These are phyloP conservation scores for Eulemur rubriventer DNA, from an alignment of 2,797 vertebrate species.

Conservation along the genomic window DNA sequence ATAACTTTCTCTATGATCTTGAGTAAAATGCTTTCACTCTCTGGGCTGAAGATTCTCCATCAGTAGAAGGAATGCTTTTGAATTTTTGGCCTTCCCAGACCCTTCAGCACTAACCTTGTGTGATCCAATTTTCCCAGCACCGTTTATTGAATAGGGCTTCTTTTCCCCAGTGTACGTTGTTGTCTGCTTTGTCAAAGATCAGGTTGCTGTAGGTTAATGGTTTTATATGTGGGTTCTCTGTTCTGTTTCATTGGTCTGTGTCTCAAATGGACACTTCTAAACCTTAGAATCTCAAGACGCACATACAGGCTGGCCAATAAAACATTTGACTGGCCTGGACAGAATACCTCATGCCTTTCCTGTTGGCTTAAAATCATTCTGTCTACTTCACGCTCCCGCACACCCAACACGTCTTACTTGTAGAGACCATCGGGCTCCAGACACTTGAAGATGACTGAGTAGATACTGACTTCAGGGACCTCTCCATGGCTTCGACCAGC, in stretches of 20 bases:
- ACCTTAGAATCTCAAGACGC: background rate
- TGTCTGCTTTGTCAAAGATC: too few species aligned
- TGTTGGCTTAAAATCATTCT: conserved; percentile 17
- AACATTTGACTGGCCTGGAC: background rate
- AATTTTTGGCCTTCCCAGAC: background rate
- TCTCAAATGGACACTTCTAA: background rate
- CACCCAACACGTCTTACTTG: conserved; percentile 91
- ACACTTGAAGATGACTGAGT: conserved; percentile 99
- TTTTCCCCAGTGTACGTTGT: too few species aligned
- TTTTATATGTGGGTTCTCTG: background rate
- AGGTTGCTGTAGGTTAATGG: too few species aligned
- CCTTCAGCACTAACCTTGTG: background rate
- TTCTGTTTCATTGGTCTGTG: background rate
- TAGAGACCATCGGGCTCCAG: conserved; percentile 98
- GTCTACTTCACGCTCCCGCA: background rate
- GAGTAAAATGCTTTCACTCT: background rate
- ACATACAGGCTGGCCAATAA: background rate
- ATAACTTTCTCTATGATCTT: background rate
- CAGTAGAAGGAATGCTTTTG: background rate
- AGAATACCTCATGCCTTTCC: background rate
- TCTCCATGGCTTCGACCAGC: conserved; percentile 93
- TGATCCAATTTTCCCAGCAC: background rate
- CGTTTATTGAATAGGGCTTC: too few species aligned
- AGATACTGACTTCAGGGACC: conserved; percentile 91
- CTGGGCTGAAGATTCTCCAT: background rate